phyloP scores from a whole-genome alignment of 2,888 invertebrate species.

The Melanargia galathea region DNA sequence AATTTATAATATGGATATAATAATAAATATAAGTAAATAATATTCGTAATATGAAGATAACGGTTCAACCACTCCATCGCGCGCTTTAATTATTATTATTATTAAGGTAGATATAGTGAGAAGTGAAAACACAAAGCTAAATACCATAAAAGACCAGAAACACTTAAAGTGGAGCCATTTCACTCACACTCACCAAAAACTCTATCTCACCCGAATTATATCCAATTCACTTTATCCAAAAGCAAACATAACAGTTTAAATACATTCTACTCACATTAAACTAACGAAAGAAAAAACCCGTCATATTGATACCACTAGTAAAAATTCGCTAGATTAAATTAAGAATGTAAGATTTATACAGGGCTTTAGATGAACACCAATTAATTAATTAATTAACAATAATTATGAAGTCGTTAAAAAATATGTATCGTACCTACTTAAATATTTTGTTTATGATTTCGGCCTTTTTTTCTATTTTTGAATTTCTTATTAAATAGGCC shows the following conservation, averaged over 20 bases:
- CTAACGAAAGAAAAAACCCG: conserved; percentile 69
- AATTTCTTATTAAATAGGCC: not conserved
- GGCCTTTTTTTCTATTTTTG: not conserved
- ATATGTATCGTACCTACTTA: not conserved
- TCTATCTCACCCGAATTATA: conserved; percentile 22
- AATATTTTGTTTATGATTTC: not conserved
- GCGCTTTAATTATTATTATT: conserved; percentile 12
- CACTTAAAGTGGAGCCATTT: conserved; percentile 24
- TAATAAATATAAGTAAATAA: not conserved
- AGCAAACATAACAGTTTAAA: conserved; percentile 77
- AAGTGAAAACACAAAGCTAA: conserved; percentile 36
- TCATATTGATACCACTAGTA: conserved; percentile 73
- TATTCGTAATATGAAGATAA: not conserved
- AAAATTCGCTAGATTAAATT: conserved; percentile 75
- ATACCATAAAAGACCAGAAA: conserved; percentile 33
- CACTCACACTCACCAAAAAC: conserved; percentile 28
- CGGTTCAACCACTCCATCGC: conserved; percentile 16
- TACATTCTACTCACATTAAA: conserved; percentile 63
- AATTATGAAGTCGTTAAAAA: not conserved
- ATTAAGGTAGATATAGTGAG: conserved; percentile 17
- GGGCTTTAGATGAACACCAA: not conserved
- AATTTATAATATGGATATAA: too few relatives aligned
- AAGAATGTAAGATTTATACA: conserved; percentile 54
- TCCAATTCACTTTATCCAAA: conserved; percentile 40
- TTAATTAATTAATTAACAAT: not conserved